Base-by-base conservation (phyloP, 2,888 invertebrate genomes). In the Mylabris sibirica region DNA sequence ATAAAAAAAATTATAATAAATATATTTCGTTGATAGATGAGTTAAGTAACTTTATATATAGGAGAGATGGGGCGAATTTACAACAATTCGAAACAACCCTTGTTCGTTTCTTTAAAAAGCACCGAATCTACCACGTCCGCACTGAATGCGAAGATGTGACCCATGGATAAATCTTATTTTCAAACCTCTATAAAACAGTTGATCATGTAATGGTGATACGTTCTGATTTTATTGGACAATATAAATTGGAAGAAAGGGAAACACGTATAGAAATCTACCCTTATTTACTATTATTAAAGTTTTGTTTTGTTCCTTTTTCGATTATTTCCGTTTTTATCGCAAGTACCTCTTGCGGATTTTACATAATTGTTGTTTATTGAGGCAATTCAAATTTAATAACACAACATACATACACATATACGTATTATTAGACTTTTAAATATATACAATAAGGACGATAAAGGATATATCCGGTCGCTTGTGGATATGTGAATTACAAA, bases 151-250 rank as follows among this genome's bases (percentile, higher is more conserved):
- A 75, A 74, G 77, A 76, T 78, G 76, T 77, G 76, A 77, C 78
- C 77, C 73, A 72, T 30, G 67, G 69, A 49, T 69, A 72, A 76
- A 76, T 75, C 72, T 72, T 71, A 74, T 73, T 75, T 69, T 74
- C 68, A 74, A 72, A 78, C 75, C 72, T 68, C 69, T 74, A 75
- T 79, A 79, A 79, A 78, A 76, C 74, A 77, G 76, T 77, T 77
- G 79, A 79, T 78, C 78, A 77, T 78, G 75, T 76, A 76, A 74
- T 73, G 73, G 75, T 74, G 67, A 77, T 79, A 74, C 74, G 71
- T 74, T 68, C 73, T 67, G 66, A 72, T 74, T 75, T 77, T 78
- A 78, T 77, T 77, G 72, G 75, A 72, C 75, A 44, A 71, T 72
- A 77, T 77, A 76, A 77, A 75, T 72, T 38, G 5, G 17, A 44